Evolutionary conservation across 2,113 vertebrate species (phyloP).

Genomic region (Lophura nycthemera): DNA sequence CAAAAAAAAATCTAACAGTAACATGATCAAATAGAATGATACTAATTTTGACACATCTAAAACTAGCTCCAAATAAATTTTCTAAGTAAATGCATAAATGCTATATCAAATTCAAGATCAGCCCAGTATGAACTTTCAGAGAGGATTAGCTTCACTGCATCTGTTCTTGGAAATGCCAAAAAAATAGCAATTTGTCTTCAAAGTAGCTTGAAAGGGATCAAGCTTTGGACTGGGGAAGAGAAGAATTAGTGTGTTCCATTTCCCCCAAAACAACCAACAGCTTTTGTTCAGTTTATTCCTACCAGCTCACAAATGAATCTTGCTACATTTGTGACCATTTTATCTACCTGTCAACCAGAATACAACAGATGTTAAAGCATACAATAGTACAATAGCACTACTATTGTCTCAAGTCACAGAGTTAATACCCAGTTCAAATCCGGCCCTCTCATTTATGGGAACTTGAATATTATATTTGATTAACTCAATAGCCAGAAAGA

Average conservation of each 20-base stretch:
- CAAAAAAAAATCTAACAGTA: neutral
- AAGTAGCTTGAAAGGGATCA: conserved; percentile 2
- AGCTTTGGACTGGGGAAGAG: neutral
- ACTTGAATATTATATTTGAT: neutral
- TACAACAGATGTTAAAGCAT: neutral
- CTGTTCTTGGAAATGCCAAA: neutral
- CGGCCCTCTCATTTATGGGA: neutral
- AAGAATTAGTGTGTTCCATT: neutral
- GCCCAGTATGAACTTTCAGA: neutral
- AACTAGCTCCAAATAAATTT: conserved; percentile 36
- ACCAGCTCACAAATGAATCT: neutral
- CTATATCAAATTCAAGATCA: neutral
- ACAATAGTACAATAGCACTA: neutral
- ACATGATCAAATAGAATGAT: neutral
- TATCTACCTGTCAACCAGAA: neutral
- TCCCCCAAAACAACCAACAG: neutral
- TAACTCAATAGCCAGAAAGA: neutral
- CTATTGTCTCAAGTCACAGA: neutral
- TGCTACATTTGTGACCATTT: neutral
- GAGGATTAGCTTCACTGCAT: neutral
- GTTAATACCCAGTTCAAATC: neutral
- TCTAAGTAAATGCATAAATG: neutral
- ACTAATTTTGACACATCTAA: neutral
- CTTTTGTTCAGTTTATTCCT: neutral
- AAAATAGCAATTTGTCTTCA: neutral